Evolutionary conservation across 2,888 invertebrate genomes (phyloP).

Genomic region (Polydesmus complanatus): DNA sequence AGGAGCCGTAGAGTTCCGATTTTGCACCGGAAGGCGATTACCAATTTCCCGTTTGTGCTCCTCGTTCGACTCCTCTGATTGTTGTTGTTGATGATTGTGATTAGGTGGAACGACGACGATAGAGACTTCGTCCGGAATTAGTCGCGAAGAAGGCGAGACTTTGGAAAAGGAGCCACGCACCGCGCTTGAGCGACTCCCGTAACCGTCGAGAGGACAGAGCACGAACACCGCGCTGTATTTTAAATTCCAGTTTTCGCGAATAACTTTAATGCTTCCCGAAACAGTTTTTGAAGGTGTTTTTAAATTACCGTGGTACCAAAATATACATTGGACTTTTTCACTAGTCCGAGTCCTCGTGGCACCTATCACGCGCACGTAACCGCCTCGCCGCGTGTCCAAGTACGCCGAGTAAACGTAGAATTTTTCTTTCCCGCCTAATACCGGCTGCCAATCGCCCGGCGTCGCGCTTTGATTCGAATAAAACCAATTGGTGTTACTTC

Average conservation of each 20-base stretch:
- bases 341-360: slow-evolving; percentile 76
- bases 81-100: neutral
- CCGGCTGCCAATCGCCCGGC: slow-evolving; percentile 29
- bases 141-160: slow-evolving; percentile 25
- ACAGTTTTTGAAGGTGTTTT: slow-evolving; percentile 19
- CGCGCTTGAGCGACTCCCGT: slow-evolving; percentile 11
- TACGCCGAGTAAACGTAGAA: slow-evolving; percentile 87
- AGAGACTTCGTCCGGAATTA: slow-evolving; percentile 51
- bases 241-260: slow-evolving; percentile 84
- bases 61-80: neutral
- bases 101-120: slow-evolving; percentile 38
- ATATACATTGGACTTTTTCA: slow-evolving; percentile 50
- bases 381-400: slow-evolving; percentile 43
- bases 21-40: slow-evolving; percentile 49
- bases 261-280: slow-evolving; percentile 41
- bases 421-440: slow-evolving; percentile 38
- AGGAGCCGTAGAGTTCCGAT: slow-evolving; percentile 28
- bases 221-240: slow-evolving; percentile 75
- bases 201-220: slow-evolving; percentile 45
- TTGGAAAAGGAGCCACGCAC: slow-evolving; percentile 40
- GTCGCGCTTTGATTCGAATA: slow-evolving; percentile 6
- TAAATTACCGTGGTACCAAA: slow-evolving; percentile 17
- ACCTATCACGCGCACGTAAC: slow-evolving; percentile 57
- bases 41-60: slow-evolving; percentile 33
- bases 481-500: slow-evolving; percentile 8